Evolutionary conservation across 2,888 invertebrate genomes (phyloP), one percentile per base, ranked within the genome.

Genomic region (Thera britannica): DNA sequence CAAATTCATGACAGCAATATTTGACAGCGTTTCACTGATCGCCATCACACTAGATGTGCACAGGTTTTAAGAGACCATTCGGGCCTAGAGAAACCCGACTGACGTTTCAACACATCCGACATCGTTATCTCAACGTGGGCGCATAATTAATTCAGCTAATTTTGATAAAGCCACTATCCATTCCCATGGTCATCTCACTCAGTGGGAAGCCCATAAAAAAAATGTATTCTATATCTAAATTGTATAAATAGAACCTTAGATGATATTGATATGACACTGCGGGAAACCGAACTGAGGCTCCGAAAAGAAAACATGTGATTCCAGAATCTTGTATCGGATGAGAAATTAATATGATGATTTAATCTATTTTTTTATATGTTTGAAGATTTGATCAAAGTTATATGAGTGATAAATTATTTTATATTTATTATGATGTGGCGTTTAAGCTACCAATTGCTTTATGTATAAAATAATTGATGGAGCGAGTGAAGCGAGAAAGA

Each of bases 191-290:
- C 70, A 73, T 69, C 75, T 70, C 67, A 68, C 73, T 56, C 75
- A 72, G 75, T 73, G 73, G 72, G 75, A 75, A 73, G 70, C 68
- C 73, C 62, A 71, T 73, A 75, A 73, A 75, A 62, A 62, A 74
- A 68, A 71, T 74, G 68, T 74, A 75, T 74, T 71, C 62, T 72
- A 77, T 78, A 78, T 78, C 79, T 74, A 81, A 79, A 80, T 78
- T 80, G 82, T 78, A 78, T 79, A 81, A 81, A 81, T 76, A 75
- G 65, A 69, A 71, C 66, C 75, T 71, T 70, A 81, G 81, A 80
- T 80, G 77, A 76, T 72, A 68, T 70, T 71, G 83, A 83, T 83
- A 82, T 78, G 73, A 76, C 83, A 73, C 83, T 74, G 74, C 79
- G 82, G 83, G 82, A 83, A 82, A 63, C 70, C 70, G 48, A 62